These are phyloP conservation scores for Cinara cedri DNA, from an alignment of 2,888 invertebrate species.

Conservation along the genomic window DNA sequence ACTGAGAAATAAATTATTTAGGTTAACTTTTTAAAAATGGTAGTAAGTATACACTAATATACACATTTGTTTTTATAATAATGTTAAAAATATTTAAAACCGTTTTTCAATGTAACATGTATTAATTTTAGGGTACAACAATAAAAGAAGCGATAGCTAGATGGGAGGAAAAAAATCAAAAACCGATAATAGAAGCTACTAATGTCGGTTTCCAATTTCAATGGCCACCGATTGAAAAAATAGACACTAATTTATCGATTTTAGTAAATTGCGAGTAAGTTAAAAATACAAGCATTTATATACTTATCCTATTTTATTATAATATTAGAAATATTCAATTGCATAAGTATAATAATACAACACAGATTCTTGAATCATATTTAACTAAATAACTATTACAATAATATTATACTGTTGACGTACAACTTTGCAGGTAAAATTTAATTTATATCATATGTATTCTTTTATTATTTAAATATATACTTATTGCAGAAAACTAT, in stretches of 20 bases:
- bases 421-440: too few species aligned
- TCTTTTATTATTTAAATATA: too few species aligned
- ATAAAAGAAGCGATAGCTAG: conserved; percentile 85
- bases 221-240: conserved; percentile 93
- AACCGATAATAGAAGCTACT: conserved; percentile 72
- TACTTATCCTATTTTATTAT: too few species aligned
- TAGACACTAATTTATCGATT: conserved; percentile 82
- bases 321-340: too few species aligned
- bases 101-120: not conserved
- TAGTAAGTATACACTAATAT: conserved; percentile 12
- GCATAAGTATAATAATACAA: too few species aligned
- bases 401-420: too few species aligned
- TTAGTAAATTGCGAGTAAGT: conserved; percentile 80
- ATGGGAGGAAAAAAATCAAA: conserved; percentile 82
- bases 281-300: too few species aligned
- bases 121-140: conserved; percentile 66
- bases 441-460: too few species aligned
- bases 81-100: not conserved
- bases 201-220: conserved; percentile 85
- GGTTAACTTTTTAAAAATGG: not conserved
- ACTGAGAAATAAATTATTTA: too few species aligned
- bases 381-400: too few species aligned
- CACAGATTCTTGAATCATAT: too few species aligned
- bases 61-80: not conserved
- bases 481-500: conserved; percentile 73